A percentile compares a stretch with the other conserved stretches of the same genome.
Conservation (phyloP, 2,113 vertebrate species). For the Oncorhynchus clarkii region DNA sequence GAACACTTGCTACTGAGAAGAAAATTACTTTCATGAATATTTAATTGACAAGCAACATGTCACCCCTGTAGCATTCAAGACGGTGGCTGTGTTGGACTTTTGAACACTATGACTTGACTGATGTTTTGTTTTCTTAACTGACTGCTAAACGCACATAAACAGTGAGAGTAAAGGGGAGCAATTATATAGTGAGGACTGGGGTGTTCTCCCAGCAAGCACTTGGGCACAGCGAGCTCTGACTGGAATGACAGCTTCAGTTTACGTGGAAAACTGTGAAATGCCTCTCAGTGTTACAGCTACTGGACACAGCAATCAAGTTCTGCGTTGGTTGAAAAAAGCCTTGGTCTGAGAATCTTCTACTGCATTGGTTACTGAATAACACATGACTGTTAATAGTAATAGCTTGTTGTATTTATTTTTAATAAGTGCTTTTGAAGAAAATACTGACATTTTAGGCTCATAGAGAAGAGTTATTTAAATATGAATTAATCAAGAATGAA, state of each 20-base stretch:
- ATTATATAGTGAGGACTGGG: slow-evolving; percentile 60
- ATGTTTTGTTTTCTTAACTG: slow-evolving; percentile 37
- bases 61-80: slow-evolving; percentile 54
- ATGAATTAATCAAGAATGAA: slow-evolving; percentile 83
- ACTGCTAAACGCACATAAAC: slow-evolving; percentile 81
- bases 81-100: slow-evolving; percentile 51
- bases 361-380: slow-evolving; percentile 92
- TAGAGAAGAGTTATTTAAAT: slow-evolving; percentile 88
- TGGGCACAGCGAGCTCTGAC: slow-evolving; percentile 66
- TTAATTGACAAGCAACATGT: neutral
- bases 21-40: slow-evolving; percentile 45
- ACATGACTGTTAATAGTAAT: slow-evolving; percentile 94
- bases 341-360: slow-evolving; percentile 82
- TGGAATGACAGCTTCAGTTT: slow-evolving; percentile 80
- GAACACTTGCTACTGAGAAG: slow-evolving; percentile 70
- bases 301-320: slow-evolving; percentile 80
- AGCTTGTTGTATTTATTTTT: slow-evolving; percentile 99
- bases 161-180: slow-evolving; percentile 52
- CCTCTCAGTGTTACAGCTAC: slow-evolving; percentile 90
- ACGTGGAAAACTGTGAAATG: slow-evolving; percentile 93
- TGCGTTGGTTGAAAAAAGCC: slow-evolving; percentile 75
- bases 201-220: too few relatives aligned
- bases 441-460: slow-evolving; percentile 81
- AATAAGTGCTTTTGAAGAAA: slow-evolving; percentile 84
- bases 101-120: slow-evolving; percentile 40